Evolutionary conservation across 2,797 vertebrate species (phyloP), one percentile per base, ranked within the genome.

Genomic region (Pitangus sulphuratus): DNA sequence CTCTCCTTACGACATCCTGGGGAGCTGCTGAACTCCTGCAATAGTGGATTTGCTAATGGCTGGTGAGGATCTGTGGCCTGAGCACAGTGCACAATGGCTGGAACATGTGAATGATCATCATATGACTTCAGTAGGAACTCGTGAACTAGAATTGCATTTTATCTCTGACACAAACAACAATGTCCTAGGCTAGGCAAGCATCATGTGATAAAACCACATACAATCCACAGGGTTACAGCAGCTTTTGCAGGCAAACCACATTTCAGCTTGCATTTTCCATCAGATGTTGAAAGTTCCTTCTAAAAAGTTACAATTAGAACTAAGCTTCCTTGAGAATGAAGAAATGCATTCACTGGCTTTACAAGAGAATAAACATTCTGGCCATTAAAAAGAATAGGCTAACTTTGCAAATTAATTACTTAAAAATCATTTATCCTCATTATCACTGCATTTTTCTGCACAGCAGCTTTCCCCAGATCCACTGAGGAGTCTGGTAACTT

Each of bases 41-140:
- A 60, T 79, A 75, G 78, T 25, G 65, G 92, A 93, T 97, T 78
- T 97, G 94, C 94, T 97, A 97, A 97, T 93, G 84, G 97, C 96
- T 87, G 83, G 93, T 65, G 66, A 84, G 74, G 65, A 95, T 94
- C 95, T 97, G 96, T 47, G 84, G 90, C 92, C 87, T 30, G 83
- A 87, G 90, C 91, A 96, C 85, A 98, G 97, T 94, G 97, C 97
- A 98, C 98, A 98, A 98, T 98, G 97, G 91, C 96, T 97, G 96
- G 97, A 98, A 97, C 98, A 99, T 98, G 98, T 99, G 98, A 98
- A 97, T 97, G 90, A 87, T 95, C 98, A 98, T 98, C 98, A 99
- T 98, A 98, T 99, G 98, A 99, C 98, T 98, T 98, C 96, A 97
- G 97, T 80, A 92, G 97, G 97, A 99, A 98, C 98, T 98, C 97